Base-by-base conservation (phyloP, 1,140 invertebrate genomes). In the Brachionus koreanus region DNA sequence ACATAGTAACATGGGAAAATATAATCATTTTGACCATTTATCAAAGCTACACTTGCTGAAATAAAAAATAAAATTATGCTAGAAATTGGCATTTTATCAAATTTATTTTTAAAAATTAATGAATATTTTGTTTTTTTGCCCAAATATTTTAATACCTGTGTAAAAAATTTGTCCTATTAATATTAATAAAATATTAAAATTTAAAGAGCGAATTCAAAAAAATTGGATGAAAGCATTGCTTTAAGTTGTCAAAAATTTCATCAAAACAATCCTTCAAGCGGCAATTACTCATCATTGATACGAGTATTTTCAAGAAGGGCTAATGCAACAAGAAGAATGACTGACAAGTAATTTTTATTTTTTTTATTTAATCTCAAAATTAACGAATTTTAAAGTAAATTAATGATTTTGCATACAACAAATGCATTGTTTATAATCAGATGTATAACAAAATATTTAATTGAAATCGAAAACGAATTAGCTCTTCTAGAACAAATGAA, bases 341-440 rank as follows among this genome's bases (percentile, higher is more conserved):
- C 93, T 87, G 93, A 95, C 87, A 93, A 94, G 93, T 95, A n/a
- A 90, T 90, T 91, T 89, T 35, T 19, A 43, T 19, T 3, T 43
- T 69, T 10, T 67, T 82, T 61, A 12, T 43, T 43, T 43, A 13
- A 46, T 75, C 84, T 33, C 83, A 84, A 83, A 82, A 83, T 82
- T 67, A 84, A 0, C 35, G 0, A 29, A 3, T 35, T 83, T 91
- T 92, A 76, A 88, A 97, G 94, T 87, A 93, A 93, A 84, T 92
- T 96, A 88, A 93, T 95, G 84, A 92, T 93, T 63, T 98, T 95
- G 95, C 96, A 98, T 88, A 93, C 94, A 0, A 95, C 94, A 86
- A 98, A 98, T 89, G 93, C 94, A 0, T 87, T 98, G 37, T 96
- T 97, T 86, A 93, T 97, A 19, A 92, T 98, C 82, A 91, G 96